Conservation (phyloP, 2,888 invertebrate species). For the Pandemis corylana region DNA sequence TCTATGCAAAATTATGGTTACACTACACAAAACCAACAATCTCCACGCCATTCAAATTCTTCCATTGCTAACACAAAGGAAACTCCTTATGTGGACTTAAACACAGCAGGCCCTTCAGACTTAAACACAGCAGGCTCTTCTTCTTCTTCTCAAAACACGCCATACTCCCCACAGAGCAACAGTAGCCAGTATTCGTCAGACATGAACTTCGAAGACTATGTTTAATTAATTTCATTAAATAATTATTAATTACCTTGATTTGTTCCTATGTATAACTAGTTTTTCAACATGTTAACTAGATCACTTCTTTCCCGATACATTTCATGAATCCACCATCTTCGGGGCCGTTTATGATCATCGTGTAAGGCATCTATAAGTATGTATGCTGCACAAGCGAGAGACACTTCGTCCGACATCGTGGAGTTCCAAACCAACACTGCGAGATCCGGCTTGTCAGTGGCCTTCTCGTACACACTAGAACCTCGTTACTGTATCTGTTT, state of each 20-base stretch:
- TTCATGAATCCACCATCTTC: constrained; percentile 42
- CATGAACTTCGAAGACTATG: neutral
- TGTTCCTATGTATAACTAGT: neutral
- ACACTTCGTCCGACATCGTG: constrained; percentile 32
- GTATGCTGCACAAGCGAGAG: constrained; percentile 39
- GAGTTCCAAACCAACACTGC: constrained; percentile 29
- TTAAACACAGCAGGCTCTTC: constrained; percentile 2
- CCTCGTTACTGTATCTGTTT: constrained; percentile 44
- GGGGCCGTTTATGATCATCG: constrained; percentile 36
- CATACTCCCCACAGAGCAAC: neutral
- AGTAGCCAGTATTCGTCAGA: neutral
- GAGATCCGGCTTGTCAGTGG: constrained; percentile 4
- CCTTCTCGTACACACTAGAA: constrained; percentile 41
- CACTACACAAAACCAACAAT: constrained; percentile 31
- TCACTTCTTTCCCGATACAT: constrained; percentile 41
- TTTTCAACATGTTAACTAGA: constrained; percentile 37
- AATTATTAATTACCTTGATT: too few relatives aligned
- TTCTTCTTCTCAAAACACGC: neutral
- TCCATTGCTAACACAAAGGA: neutral
- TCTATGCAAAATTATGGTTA: constrained; percentile 5
- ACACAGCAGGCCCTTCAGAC: neutral
- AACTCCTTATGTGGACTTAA: neutral
- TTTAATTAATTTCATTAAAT: neutral
- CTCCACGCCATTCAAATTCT: constrained; percentile 12
- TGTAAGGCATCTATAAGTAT: constrained; percentile 37